These are phyloP conservation scores for Trichosurus vulpecula DNA, from an alignment of 2,797 vertebrate genomes.

Conservation along the genomic window DNA sequence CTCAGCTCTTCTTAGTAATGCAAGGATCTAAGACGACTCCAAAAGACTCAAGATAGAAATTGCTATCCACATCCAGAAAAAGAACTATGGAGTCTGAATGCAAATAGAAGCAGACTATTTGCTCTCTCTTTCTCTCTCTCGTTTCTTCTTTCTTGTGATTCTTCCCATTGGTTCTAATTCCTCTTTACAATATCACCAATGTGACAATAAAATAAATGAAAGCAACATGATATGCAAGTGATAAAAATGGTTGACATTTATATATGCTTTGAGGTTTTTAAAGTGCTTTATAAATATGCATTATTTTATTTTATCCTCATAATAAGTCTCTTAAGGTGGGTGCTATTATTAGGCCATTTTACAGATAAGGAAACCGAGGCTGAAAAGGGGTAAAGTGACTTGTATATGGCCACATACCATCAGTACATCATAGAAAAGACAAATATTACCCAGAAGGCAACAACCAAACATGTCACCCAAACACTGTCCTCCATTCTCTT, in stretches of 20 bases:
- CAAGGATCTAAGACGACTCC: too few relatives aligned
- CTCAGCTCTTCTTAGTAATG: too few relatives aligned
- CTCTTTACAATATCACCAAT: too few relatives aligned
- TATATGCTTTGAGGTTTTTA: neutral
- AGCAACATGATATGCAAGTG: neutral
- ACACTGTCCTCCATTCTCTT: neutral
- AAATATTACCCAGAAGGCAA: neutral
- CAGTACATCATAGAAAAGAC: neutral
- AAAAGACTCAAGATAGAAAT: too few relatives aligned
- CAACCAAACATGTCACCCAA: neutral
- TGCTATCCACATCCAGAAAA: too few relatives aligned
- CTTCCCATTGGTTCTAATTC: too few relatives aligned
- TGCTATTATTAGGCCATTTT: neutral
- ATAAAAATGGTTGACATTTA: neutral
- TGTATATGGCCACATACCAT: neutral
- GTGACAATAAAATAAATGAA: neutral
- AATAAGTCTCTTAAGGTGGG: neutral
- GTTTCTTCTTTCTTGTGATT: too few relatives aligned
- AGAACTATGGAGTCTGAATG: too few relatives aligned
- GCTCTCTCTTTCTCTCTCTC: too few relatives aligned
- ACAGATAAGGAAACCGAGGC: neutral
- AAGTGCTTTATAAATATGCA: neutral
- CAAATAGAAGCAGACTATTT: too few relatives aligned
- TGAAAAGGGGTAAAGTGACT: neutral
- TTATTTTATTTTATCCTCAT: neutral